These are phyloP conservation scores for Pelecanoides urinatrix DNA, from an alignment of 2,113 vertebrate genomes.

Conservation along the genomic window DNA sequence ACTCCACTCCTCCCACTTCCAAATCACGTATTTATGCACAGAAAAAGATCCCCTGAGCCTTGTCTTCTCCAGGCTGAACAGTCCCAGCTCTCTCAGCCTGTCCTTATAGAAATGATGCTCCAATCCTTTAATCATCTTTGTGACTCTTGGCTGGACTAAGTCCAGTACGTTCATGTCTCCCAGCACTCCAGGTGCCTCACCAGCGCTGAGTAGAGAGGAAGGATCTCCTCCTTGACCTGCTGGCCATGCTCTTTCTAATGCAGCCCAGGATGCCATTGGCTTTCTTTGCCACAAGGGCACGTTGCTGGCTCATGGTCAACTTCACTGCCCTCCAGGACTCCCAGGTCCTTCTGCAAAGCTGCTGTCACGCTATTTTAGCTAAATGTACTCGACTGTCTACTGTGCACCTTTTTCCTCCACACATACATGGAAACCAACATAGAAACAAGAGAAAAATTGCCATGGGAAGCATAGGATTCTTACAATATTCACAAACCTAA, in stretches of 20 bases:
- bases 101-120: not conserved
- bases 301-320: not conserved
- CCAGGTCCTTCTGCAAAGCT: not conserved
- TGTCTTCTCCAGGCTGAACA: not conserved
- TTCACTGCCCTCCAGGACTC: not conserved
- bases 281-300: not conserved
- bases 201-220: not conserved
- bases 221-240: not conserved
- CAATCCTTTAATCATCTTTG: not conserved
- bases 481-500: not conserved
- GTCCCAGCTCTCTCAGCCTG: not conserved
- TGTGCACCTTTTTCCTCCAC: not conserved
- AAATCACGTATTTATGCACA: not conserved
- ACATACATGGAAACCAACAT: not conserved
- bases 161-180: not conserved
- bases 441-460: not conserved
- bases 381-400: not conserved
- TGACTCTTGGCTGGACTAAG: not conserved
- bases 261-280: not conserved
- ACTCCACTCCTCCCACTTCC: not conserved
- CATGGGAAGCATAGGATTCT: not conserved
- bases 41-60: not conserved
- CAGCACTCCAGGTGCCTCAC: not conserved
- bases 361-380: not conserved
- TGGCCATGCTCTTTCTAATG: not conserved